Evolutionary conservation across 1,140 invertebrate genomes (phyloP), one percentile per base, ranked within the genome.

Genomic region (Drosophila baimaii): DNA sequence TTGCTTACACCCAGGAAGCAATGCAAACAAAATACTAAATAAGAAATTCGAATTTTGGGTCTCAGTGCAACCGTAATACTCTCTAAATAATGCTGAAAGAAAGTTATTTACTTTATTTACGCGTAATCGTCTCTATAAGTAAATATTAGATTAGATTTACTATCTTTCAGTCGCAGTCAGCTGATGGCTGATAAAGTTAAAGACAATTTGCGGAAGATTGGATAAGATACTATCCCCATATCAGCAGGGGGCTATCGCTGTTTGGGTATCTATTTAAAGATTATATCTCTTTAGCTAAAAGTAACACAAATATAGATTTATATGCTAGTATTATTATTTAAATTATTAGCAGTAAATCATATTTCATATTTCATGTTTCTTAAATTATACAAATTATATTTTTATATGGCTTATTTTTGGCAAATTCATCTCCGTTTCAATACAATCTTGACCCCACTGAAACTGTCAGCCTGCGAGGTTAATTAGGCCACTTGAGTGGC

Each of bases 11-110:
- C 43, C 66, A 57, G 69, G 69, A 70, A 75, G 72, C 54, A 64
- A 41, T 44, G 59, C 79, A 88, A 89, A 83, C 76, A 59, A 88
- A 89, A 74, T 79, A 75, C 84, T 88, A 86, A 86, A 74, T 70
- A 77, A 59, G 73, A 47, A 77, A 59, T 77, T 59, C 8, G 15
- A 54, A 41, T 3, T 41, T 15, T 43, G 2, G 15, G 2, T 0
- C 9, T n/a, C 7, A 41, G 3, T 27, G 62, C 41, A 47, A 1
- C 2, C 6, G 12, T 0, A 47, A 77, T 77, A 25, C 73, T 31
- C 73, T 76, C 2, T 19, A 33, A 13, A 13, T 6, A 0, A n/a
- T 0, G 13, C 12, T 17, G 10, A n/a, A 21, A 8, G 12, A 2
- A 21, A 35, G 17, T 15, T 27, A 7, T 49, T 23, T 33, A 25